Evolutionary conservation across 2,113 vertebrate species (phyloP), one percentile per base, ranked within the genome.

Genomic region (Benitochromis conjunctus): DNA sequence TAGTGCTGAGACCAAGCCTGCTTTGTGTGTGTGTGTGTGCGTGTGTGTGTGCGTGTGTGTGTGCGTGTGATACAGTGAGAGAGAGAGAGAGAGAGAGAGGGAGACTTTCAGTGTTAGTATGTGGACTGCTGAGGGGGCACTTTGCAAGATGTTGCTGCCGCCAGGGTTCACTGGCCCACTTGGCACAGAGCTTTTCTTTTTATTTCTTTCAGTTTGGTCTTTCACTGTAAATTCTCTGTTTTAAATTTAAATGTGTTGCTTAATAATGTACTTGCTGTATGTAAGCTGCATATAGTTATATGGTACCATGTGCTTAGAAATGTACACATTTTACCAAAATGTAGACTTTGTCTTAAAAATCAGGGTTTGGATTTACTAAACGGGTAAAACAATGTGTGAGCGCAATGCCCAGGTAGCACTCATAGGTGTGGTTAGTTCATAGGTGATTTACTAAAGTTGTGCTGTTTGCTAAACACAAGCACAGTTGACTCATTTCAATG

Each of bases 111-210:
- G 13, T 41, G 57, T 24, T 57, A 10, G 41, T 48, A 55, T 31
- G 66, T 87, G 41, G 51, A 78, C 24, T 90, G 91, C 91, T 90
- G 94, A 94, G 16, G 53, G 84, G 87, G 82, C 86, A 92, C 86
- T 91, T 92, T 90, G 80, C 76, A 91, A 84, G 81, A 91, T 85
- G 88, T 51, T 60, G 80, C 80, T 83, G 66, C 84, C 66, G 24
- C 80, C 79, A 87, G 84, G 79, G 88, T 91, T 91, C 90, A 93
- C 77, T 87, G 90, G 80, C 80, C 82, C 81, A 85, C 86, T 92
- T 92, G 85, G 88, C 92, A 80, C 56, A 1, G 29, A 84, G 84
- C 74, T 55, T 58, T 83, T 10, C 21, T 21, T 48, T 29, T 24
- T 43, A 55, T 81, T 56, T 41, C 34, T 57, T 76, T 83, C n/a